Evolutionary conservation across 2,113 vertebrate species (phyloP), one percentile per base, ranked within the genome.

Genomic region (Naja naja): DNA sequence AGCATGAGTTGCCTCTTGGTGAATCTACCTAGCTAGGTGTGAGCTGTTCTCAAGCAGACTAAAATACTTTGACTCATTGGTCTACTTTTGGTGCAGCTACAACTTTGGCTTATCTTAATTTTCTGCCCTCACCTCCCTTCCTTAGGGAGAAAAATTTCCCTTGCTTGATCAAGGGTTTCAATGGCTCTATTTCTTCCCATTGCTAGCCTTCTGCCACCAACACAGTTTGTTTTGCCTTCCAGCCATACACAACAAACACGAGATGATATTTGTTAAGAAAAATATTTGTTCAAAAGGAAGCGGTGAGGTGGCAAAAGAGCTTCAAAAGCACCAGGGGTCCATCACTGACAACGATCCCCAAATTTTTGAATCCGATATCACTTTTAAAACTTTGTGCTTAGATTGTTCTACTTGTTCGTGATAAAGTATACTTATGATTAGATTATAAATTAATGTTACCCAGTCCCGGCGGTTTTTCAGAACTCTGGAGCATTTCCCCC

Each of bases 341-440:
- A 52, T 52, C 14, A 45, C 22, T 39, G 52, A 43, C 9, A 30
- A 39, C 52, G 74, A 85, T 58, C 88, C 53, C 43, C 16, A 49
- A 20, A 45, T 5, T 69, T 56, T 45, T 58, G 9, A n/a, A 34
- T 23, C 22, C 1, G n/a, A 69, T 88, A 60, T 74, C 86, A 53
- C 91, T 88, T 92, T 64, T 92, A 94, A 96, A 95, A 94, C 91
- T 52, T 93, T 95, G 91, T 94, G 93, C 95, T 52, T 85, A 89
- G 0, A 0, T 90, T 27, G 43, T 22, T 95, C 90, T 92, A 90
- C 94, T 96, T 95, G 95, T 92, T 94, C 94, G 89, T 27, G 93
- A 92, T 93, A 87, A 87, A 94, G 95, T 94, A 94, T 96, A 96
- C 96, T 96, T 96, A 97, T 91, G 92, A 90, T 94, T 96, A 94